A percentile compares a stretch with the other conserved stretches of the same genome.
Conservation (phyloP, 2,888 invertebrate species). For the Iselma pallidipennis region DNA sequence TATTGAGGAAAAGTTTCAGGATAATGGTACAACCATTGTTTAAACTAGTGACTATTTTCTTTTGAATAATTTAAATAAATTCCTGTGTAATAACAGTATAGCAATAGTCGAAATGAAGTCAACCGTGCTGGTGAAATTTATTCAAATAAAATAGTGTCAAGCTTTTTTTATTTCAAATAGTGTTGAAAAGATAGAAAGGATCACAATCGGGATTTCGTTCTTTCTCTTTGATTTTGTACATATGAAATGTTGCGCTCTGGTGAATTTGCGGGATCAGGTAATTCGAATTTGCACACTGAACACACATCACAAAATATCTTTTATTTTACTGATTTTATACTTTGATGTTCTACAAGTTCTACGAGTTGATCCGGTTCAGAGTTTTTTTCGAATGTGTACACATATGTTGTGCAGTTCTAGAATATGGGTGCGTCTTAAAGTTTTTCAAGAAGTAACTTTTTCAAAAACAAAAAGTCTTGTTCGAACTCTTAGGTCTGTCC, state of each 20-base stretch:
- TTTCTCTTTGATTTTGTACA: constrained; percentile 43
- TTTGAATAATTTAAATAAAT: no score
- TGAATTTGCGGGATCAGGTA: constrained; percentile 49
- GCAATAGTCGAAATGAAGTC: no score
- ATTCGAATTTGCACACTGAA: constrained; percentile 43
- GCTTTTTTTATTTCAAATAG: not conserved
- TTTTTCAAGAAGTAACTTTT: no score
- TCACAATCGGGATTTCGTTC: constrained; percentile 7
- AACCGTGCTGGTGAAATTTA: not conserved
- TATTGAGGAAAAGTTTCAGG: no score
- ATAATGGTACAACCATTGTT: no score
- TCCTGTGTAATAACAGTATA: no score
- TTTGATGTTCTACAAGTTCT: constrained; percentile 35
- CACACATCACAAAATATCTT: not conserved
- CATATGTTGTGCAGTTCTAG: no score
- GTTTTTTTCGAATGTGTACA: not conserved
- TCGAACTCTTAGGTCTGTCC: no score
- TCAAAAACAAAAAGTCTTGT: no score
- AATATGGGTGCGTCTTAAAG: no score
- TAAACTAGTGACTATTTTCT: no score
- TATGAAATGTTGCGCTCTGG: constrained; percentile 49
- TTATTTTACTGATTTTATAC: constrained; percentile 35
- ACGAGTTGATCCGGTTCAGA: not conserved
- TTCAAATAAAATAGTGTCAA: not conserved
- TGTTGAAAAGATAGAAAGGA: not conserved